These are phyloP conservation scores for Spisula solida DNA, from an alignment of 2,888 invertebrate species.

Conservation along the genomic window DNA sequence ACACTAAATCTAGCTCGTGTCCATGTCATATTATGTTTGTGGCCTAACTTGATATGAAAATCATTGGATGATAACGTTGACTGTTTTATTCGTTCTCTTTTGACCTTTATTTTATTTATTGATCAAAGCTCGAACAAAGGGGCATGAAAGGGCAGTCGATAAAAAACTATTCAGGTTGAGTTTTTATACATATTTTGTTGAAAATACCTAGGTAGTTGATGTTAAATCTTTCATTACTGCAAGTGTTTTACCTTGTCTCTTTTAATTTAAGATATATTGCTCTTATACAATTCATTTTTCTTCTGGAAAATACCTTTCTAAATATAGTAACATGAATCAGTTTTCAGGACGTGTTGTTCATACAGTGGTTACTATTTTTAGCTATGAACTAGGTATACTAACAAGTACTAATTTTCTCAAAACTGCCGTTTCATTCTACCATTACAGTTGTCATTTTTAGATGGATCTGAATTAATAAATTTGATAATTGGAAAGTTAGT, in stretches of 20 bases:
- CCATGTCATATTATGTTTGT: not conserved
- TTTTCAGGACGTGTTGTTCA: constrained; percentile 50
- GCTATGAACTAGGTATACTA: constrained; percentile 32
- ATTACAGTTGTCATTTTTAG: not conserved
- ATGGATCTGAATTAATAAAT: not conserved
- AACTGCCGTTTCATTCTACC: not conserved
- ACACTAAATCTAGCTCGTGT: not conserved
- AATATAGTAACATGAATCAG: constrained; percentile 55
- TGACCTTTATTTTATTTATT: not conserved
- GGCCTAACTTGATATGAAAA: not conserved
- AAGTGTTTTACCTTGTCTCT: not conserved
- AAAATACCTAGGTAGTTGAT: not conserved
- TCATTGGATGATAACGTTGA: not conserved
- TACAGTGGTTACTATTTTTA: constrained; percentile 47
- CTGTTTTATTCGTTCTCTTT: not conserved
- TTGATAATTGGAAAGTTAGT: too few relatives aligned
- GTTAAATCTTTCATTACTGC: not conserved
- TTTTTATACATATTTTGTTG: not conserved
- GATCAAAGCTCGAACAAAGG: not conserved
- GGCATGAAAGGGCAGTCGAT: not conserved
- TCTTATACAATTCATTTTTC: not conserved
- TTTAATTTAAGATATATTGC: not conserved
- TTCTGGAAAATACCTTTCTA: constrained; percentile 67
- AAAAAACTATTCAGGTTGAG: not conserved
- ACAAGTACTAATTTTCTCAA: not conserved